A percentile compares a stretch with the other conserved stretches of the same genome.
These are phyloP conservation scores for Melopsittacus undulatus DNA, from an alignment of 2,797 vertebrate genomes.

Conservation along the genomic window DNA sequence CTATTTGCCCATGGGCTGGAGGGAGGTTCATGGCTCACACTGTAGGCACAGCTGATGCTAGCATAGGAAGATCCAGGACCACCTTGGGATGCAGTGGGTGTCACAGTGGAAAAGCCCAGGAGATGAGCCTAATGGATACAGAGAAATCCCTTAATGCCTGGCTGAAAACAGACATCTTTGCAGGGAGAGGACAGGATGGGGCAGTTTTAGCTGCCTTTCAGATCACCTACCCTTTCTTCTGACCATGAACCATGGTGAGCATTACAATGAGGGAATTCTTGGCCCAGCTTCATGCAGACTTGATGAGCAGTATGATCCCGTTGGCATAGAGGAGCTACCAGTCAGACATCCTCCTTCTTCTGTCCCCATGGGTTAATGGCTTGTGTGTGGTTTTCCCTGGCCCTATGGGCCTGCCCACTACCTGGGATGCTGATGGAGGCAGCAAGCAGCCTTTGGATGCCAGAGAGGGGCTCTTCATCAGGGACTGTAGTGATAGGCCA, in stretches of 20 bases:
- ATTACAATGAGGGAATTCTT: background rate
- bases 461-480: background rate
- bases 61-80: background rate
- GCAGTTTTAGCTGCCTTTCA: background rate
- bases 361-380: background rate
- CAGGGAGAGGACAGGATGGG: background rate
- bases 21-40: background rate
- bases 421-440: background rate
- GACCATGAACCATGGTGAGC: background rate
- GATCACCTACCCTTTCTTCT: background rate
- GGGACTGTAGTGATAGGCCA: accelerated
- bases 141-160: background rate
- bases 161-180: background rate
- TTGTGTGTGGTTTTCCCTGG: background rate
- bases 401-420: background rate
- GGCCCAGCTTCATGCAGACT: background rate
- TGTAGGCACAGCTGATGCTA: background rate
- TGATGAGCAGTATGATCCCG: background rate
- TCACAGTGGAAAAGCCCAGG: background rate
- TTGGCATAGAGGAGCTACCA: background rate
- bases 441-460: background rate
- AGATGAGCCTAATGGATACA: background rate
- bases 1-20: background rate
- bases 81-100: background rate
- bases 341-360: background rate